These are phyloP conservation scores for Parnassius glacialis DNA, from an alignment of 2,888 invertebrate genomes.

Conservation along the genomic window DNA sequence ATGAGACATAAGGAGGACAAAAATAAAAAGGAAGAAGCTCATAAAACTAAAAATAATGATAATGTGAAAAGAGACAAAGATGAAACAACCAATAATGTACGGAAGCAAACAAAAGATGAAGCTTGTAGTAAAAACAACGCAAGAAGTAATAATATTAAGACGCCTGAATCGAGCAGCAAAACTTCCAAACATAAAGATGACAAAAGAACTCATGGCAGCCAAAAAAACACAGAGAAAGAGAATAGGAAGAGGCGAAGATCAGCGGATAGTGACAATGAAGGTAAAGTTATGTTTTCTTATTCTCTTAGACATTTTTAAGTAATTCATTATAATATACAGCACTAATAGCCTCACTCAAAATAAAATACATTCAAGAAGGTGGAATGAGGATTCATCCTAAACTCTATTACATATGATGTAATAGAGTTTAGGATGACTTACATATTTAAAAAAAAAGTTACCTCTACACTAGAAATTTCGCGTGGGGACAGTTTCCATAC, in stretches of 20 bases:
- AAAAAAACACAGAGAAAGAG: neutral
- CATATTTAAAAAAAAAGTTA: no score
- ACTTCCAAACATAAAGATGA: conserved; percentile 16
- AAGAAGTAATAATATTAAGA: conserved; percentile 1
- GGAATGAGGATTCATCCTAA: no score
- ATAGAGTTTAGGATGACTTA: no score
- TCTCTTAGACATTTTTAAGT: no score
- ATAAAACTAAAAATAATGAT: conserved; percentile 10
- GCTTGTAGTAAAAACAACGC: conserved; percentile 10
- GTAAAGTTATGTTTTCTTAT: neutral
- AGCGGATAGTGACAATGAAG: neutral
- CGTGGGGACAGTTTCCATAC: no score
- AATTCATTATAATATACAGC: no score
- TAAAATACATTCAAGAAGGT: no score
- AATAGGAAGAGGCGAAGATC: conserved; percentile 5
- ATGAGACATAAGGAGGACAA: conserved; percentile 55
- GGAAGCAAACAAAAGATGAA: conserved; percentile 7
- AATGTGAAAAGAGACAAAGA: conserved; percentile 1
- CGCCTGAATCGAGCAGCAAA: conserved; percentile 13
- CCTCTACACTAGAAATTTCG: no score
- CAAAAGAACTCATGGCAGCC: conserved; percentile 3
- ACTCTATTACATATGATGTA: no score
- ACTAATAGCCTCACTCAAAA: no score
- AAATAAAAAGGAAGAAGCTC: conserved; percentile 27
- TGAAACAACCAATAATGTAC: conserved; percentile 1